Evolutionary conservation across 2,888 invertebrate genomes (phyloP), one percentile per base, ranked within the genome.

Genomic region (Amphipoea oculea): DNA sequence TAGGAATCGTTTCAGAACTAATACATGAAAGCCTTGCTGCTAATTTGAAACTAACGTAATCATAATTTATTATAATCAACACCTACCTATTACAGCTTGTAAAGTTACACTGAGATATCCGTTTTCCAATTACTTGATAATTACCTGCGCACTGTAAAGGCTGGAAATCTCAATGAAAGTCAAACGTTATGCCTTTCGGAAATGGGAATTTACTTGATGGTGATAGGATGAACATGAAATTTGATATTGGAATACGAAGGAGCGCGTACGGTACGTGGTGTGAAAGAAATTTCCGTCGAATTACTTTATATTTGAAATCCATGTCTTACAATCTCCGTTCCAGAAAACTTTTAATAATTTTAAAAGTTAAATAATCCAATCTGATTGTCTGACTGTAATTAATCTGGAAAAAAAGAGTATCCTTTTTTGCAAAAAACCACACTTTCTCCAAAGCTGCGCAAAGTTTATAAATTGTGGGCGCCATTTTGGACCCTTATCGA

Each of bases 71-170:
- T 76, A 40, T 40, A 67, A 79, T 70, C 60, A 65, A 67, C 66
- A 70, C 57, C 14, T 2, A 36, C 36, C 1, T 69, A 72, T 67
- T 60, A 45, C 20, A 42, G 48, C 42, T 65, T 78, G 42, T 70
- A 67, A 80, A 78, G 67, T 66, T 78, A 68, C 54, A 76, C 67
- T 54, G 14, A 75, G 54, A 62, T 85, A 81, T 85, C 79, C 12
- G 79, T 78, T 87, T 83, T 71, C 80, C 68, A 82, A 79, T 85
- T 79, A 81, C 23, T 60, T 42, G 75, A 42, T 72, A 78, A 70
- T 76, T 80, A 86, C 75, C 54, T 71, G 57, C n/a, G 17, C 51
- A 63, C 36, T 67, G 69, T 74, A 67, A 48, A 68, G 6, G 63
- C 72, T 78, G 42, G 76, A 71, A 79, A 73, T 66, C 70, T 73